phyloP scores from a whole-genome alignment of 2,113 vertebrate species.

The Talpa occidentalis region DNA sequence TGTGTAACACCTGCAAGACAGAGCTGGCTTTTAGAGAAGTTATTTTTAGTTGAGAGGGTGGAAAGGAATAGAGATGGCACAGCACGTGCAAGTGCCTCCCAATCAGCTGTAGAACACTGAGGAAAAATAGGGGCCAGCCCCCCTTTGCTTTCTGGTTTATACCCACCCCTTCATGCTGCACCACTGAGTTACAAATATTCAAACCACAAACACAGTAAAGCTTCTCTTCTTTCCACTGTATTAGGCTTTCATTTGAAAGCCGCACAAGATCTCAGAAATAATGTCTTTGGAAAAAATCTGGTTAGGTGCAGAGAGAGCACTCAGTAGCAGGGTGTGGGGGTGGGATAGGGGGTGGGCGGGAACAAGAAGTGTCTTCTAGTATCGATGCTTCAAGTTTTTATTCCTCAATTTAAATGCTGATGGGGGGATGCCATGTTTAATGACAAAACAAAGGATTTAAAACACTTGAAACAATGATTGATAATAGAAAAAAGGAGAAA shows the following conservation, averaged over 20 bases:
- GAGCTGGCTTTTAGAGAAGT: neutral
- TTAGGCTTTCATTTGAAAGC: neutral
- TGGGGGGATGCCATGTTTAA: neutral
- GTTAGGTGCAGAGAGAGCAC: neutral
- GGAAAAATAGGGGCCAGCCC: neutral
- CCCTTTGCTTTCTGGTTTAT: slow-evolving; percentile 2
- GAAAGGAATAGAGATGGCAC: neutral
- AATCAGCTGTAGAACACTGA: neutral
- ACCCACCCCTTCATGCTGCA: neutral
- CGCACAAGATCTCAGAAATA: neutral
- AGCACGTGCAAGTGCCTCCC: neutral
- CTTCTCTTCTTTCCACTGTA: neutral
- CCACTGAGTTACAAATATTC: neutral
- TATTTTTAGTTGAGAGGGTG: slow-evolving; percentile 15
- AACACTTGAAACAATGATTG: neutral
- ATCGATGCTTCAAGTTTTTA: neutral
- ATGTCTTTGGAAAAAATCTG: neutral
- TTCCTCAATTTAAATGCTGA: neutral
- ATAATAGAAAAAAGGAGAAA: slow-evolving; percentile 9
- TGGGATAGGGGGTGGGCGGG: too few species aligned
- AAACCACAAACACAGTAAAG: neutral
- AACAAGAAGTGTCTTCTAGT: neutral
- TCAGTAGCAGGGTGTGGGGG: neutral
- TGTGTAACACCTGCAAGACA: slow-evolving; percentile 13
- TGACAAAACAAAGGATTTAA: neutral